phyloP scores from a whole-genome alignment of 2,797 vertebrate species.

The Tiaroga cobitis region DNA sequence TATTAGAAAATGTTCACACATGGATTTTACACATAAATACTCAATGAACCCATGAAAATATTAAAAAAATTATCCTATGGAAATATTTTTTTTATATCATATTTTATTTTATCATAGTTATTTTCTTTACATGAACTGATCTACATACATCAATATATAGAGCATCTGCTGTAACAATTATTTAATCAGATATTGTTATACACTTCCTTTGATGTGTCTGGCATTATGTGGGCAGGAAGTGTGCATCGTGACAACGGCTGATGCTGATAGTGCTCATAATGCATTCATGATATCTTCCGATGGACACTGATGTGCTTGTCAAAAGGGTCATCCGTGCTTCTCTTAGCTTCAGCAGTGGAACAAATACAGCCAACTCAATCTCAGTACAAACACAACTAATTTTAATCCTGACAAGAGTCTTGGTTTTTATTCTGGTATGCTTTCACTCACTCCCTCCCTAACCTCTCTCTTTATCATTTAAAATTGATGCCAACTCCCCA shows the following conservation, averaged over 20 bases:
- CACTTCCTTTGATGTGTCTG: constrained; percentile 1
- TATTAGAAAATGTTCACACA: too few species aligned
- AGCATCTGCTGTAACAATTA: not conserved
- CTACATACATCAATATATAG: not conserved
- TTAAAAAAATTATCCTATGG: too few species aligned
- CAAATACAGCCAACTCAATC: not conserved
- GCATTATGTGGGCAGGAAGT: not conserved
- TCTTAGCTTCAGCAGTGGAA: constrained; percentile 20
- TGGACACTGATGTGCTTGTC: constrained; percentile 1
- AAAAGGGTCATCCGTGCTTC: not conserved
- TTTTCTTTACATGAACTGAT: not conserved
- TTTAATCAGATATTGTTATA: not conserved
- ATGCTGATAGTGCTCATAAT: constrained; percentile 1
- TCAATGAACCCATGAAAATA: not conserved
- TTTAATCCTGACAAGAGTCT: constrained; percentile 57
- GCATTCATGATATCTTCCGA: constrained; percentile 2
- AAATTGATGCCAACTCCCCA: constrained; percentile 73
- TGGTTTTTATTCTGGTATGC: constrained; percentile 65
- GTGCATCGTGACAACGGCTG: not conserved
- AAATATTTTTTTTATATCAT: not conserved
- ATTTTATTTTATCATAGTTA: not conserved
- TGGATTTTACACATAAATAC: not conserved
- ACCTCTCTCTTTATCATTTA: constrained; percentile 71
- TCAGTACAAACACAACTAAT: constrained; percentile 49
- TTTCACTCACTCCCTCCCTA: constrained; percentile 54